Evolutionary conservation across 2,113 vertebrate species (phyloP).

Genomic region (Phyllostomus discolor): DNA sequence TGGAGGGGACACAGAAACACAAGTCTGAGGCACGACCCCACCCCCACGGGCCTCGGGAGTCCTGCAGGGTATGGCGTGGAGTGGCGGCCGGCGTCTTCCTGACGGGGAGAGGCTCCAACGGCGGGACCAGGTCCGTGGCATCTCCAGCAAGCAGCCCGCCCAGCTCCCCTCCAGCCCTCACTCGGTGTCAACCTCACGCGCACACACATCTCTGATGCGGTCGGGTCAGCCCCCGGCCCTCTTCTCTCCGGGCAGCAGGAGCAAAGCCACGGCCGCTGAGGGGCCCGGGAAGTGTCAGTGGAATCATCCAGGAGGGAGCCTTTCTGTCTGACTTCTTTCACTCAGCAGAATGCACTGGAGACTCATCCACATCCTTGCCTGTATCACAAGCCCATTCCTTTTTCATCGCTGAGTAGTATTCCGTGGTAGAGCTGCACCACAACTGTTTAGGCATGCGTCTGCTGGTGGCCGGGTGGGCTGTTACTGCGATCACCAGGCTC

Average conservation of each 20-base stretch:
- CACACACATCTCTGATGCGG: neutral
- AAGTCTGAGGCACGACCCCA: neutral
- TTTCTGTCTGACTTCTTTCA: neutral
- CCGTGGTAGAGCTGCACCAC: neutral
- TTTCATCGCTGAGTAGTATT: neutral
- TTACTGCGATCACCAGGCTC: neutral
- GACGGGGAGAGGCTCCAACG: neutral
- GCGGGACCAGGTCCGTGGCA: fast-evolving
- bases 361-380: neutral
- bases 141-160: neutral
- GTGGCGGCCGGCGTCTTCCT: too few relatives aligned
- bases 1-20: neutral
- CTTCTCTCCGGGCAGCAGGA: neutral
- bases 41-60: fast-evolving
- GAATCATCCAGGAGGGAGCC: neutral
- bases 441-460: neutral
- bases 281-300: neutral
- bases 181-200: neutral
- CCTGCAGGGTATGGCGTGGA: fast-evolving
- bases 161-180: too few relatives aligned
- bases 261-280: too few relatives aligned
- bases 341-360: neutral
- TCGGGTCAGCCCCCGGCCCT: too few relatives aligned
- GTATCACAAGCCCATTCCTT: neutral
- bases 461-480: neutral